Evolutionary conservation across 1,140 invertebrate genomes (phyloP).

Genomic region (Thrips palmi): DNA sequence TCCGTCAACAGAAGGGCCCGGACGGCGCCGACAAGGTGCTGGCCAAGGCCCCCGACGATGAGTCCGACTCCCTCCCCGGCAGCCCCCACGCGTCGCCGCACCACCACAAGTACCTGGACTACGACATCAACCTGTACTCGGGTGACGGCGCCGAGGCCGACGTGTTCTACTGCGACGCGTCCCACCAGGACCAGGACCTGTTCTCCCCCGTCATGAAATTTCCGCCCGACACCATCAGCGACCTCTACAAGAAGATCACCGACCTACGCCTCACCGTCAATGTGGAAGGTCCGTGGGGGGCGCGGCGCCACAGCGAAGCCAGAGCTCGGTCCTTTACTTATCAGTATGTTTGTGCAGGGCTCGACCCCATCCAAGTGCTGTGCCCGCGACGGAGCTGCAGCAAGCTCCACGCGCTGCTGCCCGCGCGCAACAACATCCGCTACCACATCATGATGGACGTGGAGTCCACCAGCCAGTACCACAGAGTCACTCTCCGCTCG

Average conservation of each 20-base stretch:
- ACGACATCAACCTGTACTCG: too few relatives aligned
- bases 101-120: too few relatives aligned
- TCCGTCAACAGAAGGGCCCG: too few relatives aligned
- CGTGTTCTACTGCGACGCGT: too few relatives aligned
- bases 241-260: conserved; percentile 34
- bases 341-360: conserved; percentile 28
- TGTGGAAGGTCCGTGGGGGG: conserved; percentile 25
- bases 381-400: conserved; percentile 47
- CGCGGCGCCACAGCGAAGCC: too few relatives aligned
- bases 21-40: conserved; percentile 25
- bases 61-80: conserved; percentile 36
- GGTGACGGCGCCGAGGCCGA: too few relatives aligned
- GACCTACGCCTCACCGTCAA: conserved; percentile 40
- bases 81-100: conserved; percentile 27
- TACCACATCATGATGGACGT: conserved; percentile 50
- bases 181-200: conserved; percentile 18
- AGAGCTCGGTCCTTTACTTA: background rate
- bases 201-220: conserved; percentile 23
- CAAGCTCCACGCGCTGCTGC: conserved; percentile 47
- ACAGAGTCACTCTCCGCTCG: conserved; percentile 46
- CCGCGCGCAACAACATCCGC: conserved; percentile 39
- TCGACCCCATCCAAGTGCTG: conserved; percentile 47
- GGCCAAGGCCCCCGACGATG: conserved; percentile 30
- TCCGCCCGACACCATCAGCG: conserved; percentile 29
- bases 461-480: conserved; percentile 34